phyloP scores from a whole-genome alignment of 2,888 invertebrate genomes.

The Antitype chi region DNA sequence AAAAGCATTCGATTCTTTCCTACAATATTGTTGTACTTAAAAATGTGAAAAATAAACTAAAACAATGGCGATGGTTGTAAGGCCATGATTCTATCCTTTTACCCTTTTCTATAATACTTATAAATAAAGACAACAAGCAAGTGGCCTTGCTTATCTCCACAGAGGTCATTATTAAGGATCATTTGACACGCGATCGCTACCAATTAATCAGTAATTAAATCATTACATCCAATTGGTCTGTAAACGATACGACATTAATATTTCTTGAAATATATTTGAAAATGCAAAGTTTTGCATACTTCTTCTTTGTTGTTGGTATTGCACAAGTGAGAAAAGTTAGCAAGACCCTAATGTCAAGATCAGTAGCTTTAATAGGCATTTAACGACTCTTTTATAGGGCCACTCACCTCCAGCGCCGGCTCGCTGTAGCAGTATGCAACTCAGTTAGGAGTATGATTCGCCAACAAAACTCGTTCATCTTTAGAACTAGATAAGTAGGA shows the following conservation, averaged over 20 bases:
- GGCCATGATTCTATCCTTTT: slow-evolving; percentile 29
- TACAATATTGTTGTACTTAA: background rate
- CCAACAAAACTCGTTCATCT: slow-evolving; percentile 1
- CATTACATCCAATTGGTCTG: slow-evolving; percentile 52
- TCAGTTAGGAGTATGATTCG: slow-evolving; percentile 8
- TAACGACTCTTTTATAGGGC: slow-evolving; percentile 60
- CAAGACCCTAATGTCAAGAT: slow-evolving; percentile 60
- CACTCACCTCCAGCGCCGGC: slow-evolving; percentile 50
- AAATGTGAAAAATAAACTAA: slow-evolving; percentile 9
- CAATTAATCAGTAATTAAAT: slow-evolving; percentile 60
- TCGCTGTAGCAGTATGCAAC: slow-evolving; percentile 19
- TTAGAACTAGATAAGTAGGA: background rate
- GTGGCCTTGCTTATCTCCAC: slow-evolving; percentile 62
- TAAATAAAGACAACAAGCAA: slow-evolving; percentile 39
- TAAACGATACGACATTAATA: slow-evolving; percentile 29
- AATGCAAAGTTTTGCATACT: slow-evolving; percentile 3
- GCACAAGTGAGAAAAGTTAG: slow-evolving; percentile 29
- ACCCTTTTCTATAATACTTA: slow-evolving; percentile 52
- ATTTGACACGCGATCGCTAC: slow-evolving; percentile 65
- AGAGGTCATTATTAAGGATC: slow-evolving; percentile 68
- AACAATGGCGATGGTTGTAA: slow-evolving; percentile 24
- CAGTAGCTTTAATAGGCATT: slow-evolving; percentile 59
- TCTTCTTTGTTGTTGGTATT: slow-evolving; percentile 35
- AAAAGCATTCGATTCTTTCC: background rate
- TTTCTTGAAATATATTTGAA: slow-evolving; percentile 21